phyloP scores from a whole-genome alignment of 2,113 vertebrate genomes.

The Balaeniceps rex region DNA sequence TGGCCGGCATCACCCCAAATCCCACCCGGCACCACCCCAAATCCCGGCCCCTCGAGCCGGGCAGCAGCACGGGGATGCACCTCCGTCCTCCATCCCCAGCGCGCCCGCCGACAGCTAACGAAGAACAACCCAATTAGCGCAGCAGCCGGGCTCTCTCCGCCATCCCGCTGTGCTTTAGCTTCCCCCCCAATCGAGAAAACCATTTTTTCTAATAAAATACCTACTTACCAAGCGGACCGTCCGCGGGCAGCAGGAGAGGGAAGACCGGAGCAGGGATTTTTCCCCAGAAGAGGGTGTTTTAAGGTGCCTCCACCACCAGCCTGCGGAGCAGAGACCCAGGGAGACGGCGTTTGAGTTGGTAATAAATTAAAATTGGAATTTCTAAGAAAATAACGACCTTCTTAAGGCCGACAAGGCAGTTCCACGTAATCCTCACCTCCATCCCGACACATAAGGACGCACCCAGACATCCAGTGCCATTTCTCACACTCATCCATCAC shows the following conservation, averaged over 20 bases:
- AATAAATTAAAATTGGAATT: neutral
- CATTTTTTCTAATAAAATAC: neutral
- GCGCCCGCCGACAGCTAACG: accelerated
- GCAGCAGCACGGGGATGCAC: neutral
- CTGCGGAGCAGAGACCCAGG: neutral
- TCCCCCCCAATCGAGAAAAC: neutral
- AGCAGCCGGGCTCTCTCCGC: neutral
- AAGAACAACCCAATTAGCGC: neutral
- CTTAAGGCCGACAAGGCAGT: neutral
- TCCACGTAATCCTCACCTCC: neutral
- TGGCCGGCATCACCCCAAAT: neutral
- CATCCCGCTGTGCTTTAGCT: neutral
- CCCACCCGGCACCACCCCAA: neutral
- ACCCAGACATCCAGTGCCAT: accelerated
- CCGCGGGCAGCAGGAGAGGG: neutral
- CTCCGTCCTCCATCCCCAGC: neutral
- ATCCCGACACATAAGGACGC: neutral
- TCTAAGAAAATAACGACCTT: neutral
- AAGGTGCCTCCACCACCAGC: neutral
- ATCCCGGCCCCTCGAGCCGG: neutral
- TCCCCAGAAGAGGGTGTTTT: neutral
- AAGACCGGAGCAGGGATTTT: neutral
- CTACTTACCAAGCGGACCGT: neutral
- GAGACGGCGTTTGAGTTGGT: accelerated
- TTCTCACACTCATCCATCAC: neutral